A percentile compares a stretch with the other conserved stretches of the same genome.
These are phyloP conservation scores for Microplitis demolitor DNA, from an alignment of 1,140 invertebrate species.

Conservation along the genomic window DNA sequence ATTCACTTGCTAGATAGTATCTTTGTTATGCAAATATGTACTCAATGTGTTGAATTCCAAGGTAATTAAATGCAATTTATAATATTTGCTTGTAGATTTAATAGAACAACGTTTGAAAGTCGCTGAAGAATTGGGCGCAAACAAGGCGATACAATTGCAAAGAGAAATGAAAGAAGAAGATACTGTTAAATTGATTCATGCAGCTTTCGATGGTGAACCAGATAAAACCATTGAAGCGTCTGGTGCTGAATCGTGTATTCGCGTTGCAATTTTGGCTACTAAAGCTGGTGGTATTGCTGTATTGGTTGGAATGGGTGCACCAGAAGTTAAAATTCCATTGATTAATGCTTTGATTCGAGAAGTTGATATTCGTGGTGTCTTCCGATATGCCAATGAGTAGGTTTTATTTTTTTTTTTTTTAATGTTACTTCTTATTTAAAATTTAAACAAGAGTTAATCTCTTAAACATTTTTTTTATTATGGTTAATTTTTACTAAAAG, in stretches of 20 bases:
- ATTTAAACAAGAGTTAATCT: no score
- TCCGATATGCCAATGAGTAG: slow-evolving; percentile 91
- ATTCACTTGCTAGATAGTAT: no score
- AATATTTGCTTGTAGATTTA: slow-evolving; percentile 67
- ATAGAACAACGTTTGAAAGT: slow-evolving; percentile 75
- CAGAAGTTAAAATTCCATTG: slow-evolving; percentile 81
- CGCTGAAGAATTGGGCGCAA: slow-evolving; percentile 84
- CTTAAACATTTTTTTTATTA: no score
- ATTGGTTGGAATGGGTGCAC: slow-evolving; percentile 83
- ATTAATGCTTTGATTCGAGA: slow-evolving; percentile 80
- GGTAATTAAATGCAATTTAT: no score
- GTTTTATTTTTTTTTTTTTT: slow-evolving; percentile 35
- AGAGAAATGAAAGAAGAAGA: slow-evolving; percentile 66
- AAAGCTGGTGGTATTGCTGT: slow-evolving; percentile 81
- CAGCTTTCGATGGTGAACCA: slow-evolving; percentile 71
- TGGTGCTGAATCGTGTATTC: slow-evolving; percentile 80
- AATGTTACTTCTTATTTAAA: no score
- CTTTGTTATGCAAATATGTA: no score
- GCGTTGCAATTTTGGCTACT: slow-evolving; percentile 78
- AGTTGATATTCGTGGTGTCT: slow-evolving; percentile 89
- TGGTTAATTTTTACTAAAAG: no score
- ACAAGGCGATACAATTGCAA: slow-evolving; percentile 70
- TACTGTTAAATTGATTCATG: slow-evolving; percentile 67
- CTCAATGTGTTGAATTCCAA: no score
- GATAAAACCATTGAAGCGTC: slow-evolving; percentile 87